Evolutionary conservation across 2,888 invertebrate species (phyloP), one percentile per base, ranked within the genome.

Genomic region (Volucella bombylans): DNA sequence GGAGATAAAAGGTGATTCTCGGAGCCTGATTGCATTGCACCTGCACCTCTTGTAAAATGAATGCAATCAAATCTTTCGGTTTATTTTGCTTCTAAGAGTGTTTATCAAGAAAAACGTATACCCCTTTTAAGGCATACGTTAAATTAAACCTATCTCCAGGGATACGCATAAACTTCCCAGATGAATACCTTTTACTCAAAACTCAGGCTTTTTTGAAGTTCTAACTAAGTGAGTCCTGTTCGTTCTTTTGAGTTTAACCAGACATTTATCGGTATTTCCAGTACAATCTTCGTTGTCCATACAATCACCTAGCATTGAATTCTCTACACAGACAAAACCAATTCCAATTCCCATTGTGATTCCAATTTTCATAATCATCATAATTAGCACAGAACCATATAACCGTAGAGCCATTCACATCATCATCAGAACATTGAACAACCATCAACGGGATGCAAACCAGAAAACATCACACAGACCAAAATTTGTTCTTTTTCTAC

Each of bases 381-480:
- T 52, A 18, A 67, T 62, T 4, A 3, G 23, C 0, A 23, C 4
- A 23, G 4, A 4, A 23, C 23, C 23, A 18, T 1, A 18, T 18
- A 18, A 18, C 18, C 18, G 18, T 18, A 18, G 61, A 38, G 47
- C 49, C 52, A 52, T 67, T 67, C 55, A 65, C 47, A 54, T 71
- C 81, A 71, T 71, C 74, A 69, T 47, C 43, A 54, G 71, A 64
- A 52, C 76, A 76, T 74, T 81, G 74, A 68, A 74, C 68, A 69
- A 76, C 64, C 76, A 69, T 76, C 76, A 69, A 73, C 67, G 52
- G 73, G 23, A 54, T 61, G 15, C 14, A 57, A 64, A 49, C 62
- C 68, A 74, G 59, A 54, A 68, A 74, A 74, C 72, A 62, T 74
- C 55, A 69, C 62, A 73, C 68, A 73, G 73, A 78, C 78, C 82